Conservation (phyloP, 1,140 invertebrate species). For the Tetragonula clypearis region DNA sequence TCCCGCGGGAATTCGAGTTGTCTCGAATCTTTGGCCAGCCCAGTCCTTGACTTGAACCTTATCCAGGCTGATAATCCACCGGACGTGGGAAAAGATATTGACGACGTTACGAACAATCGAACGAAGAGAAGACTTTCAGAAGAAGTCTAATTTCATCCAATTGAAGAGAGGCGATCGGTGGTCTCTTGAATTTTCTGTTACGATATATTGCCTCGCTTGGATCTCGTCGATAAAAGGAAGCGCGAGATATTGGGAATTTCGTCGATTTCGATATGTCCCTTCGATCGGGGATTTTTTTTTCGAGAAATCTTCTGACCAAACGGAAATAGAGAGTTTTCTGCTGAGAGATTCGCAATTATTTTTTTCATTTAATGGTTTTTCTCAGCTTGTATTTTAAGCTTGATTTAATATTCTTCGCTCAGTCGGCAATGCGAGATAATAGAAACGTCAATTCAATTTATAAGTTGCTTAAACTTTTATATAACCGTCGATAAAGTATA, state of each 20-base stretch:
- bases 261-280: not conserved
- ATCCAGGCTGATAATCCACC: not conserved
- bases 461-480: not conserved
- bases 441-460: not conserved
- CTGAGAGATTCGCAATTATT: not conserved
- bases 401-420: not conserved
- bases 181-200: no score
- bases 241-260: not conserved
- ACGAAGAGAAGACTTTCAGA: not conserved
- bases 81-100: no score
- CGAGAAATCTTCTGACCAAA: not conserved
- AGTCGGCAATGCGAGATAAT: not conserved
- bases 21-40: constrained; percentile 24
- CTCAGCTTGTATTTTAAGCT: not conserved
- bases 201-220: not conserved
- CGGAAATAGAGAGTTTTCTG: not conserved
- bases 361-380: not conserved
- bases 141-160: not conserved
- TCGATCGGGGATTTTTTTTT: not conserved
- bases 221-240: not conserved
- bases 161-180: not conserved
- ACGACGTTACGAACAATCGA: not conserved
- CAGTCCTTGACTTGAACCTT: not conserved
- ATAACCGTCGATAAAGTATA: not conserved
- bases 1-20: constrained; percentile 47